phyloP scores from a whole-genome alignment of 2,797 vertebrate genomes.

The Platalea minor region DNA sequence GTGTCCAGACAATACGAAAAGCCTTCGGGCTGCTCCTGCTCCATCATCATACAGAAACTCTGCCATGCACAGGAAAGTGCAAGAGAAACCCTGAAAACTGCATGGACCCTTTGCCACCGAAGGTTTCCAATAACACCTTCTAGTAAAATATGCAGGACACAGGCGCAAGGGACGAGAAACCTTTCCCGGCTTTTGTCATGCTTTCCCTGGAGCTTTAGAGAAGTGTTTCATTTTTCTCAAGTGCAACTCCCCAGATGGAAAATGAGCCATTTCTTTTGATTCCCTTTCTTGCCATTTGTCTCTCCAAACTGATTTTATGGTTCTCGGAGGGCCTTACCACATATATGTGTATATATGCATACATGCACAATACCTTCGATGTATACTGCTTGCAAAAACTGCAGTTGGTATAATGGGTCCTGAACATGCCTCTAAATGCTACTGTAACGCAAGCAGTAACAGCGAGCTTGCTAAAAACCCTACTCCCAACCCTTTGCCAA shows the following conservation, averaged over 20 bases:
- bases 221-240: neutral
- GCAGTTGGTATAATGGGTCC: neutral
- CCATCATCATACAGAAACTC: neutral
- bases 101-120: neutral
- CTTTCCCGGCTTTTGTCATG: neutral
- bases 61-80: neutral
- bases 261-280: neutral
- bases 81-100: neutral
- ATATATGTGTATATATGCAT: rapidly evolving
- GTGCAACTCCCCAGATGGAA: neutral
- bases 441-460: neutral
- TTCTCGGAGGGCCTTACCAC: neutral
- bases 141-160: neutral
- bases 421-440: neutral
- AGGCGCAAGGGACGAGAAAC: neutral
- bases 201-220: neutral
- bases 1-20: neutral
- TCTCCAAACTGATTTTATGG: neutral
- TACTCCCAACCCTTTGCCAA: neutral
- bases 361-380: neutral
- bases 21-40: neutral
- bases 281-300: neutral
- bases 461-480: neutral
- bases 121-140: neutral
- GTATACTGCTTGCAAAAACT: neutral